A percentile compares a stretch with the other conserved stretches of the same genome.
These are phyloP conservation scores for Mactromeris polynyma DNA, from an alignment of 2,888 invertebrate genomes.

Conservation along the genomic window DNA sequence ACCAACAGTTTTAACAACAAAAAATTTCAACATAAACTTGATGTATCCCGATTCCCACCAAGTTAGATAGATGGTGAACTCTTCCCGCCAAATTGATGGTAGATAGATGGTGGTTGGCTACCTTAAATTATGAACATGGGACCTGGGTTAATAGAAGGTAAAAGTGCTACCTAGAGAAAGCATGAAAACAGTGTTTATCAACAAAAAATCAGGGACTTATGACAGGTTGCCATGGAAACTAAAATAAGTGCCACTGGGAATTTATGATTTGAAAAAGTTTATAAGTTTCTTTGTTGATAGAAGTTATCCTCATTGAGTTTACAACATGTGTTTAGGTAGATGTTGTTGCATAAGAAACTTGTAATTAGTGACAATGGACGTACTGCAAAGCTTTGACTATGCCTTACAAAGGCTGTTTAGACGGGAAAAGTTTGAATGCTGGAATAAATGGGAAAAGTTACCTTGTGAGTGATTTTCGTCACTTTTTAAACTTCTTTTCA, in stretches of 20 bases:
- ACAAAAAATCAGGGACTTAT: conserved; percentile 70
- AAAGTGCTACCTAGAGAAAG: conserved; percentile 60
- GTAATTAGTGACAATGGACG: conserved; percentile 32
- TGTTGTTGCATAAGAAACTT: conserved; percentile 12
- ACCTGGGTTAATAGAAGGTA: conserved; percentile 33
- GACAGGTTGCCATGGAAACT: conserved; percentile 71
- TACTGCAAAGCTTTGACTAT: conserved; percentile 49
- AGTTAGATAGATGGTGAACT: no score
- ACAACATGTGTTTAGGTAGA: conserved; percentile 30
- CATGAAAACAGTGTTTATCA: conserved; percentile 63
- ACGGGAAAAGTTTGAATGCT: conserved; percentile 31
- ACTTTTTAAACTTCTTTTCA: not conserved
- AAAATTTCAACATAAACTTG: not conserved
- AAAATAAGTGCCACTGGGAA: conserved; percentile 70
- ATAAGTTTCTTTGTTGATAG: conserved; percentile 72
- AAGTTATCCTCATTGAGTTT: conserved; percentile 56
- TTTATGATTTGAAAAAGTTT: conserved; percentile 66
- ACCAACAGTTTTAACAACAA: no score
- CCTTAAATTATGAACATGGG: conserved; percentile 22
- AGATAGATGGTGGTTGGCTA: not conserved
- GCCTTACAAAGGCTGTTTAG: conserved; percentile 38
- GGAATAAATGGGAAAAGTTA: conserved; percentile 37
- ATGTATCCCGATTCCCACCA: no score
- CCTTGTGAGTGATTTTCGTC: conserved; percentile 6
- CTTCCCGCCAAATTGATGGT: no score